A percentile compares a stretch with the other conserved stretches of the same genome.
Evolutionary conservation across 2,888 invertebrate genomes (phyloP).

Genomic region (Lasioglossum morio): DNA sequence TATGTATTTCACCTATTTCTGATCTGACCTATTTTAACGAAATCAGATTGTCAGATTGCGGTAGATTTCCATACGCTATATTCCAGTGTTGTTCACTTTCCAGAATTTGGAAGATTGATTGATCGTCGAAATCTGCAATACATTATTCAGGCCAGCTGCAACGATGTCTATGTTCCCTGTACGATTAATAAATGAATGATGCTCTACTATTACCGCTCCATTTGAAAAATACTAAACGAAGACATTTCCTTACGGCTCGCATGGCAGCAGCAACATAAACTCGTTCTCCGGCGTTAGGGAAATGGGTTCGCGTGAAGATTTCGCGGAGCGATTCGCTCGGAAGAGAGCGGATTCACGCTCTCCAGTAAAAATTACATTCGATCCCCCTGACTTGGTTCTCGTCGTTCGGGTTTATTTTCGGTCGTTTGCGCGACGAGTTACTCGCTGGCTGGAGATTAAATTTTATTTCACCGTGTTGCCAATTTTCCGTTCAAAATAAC

Average conservation of each 20-base stretch:
- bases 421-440: not conserved
- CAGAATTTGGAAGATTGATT: not conserved
- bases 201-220: not conserved
- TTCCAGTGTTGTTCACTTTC: not conserved
- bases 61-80: not conserved
- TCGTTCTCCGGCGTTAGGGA: not conserved
- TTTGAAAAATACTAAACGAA: not conserved
- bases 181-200: not conserved
- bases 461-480: conserved; percentile 37
- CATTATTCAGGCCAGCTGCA: not conserved
- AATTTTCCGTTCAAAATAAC: conserved; percentile 41
- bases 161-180: not conserved
- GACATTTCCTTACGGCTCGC: not conserved
- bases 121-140: not conserved
- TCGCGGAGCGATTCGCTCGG: not conserved
- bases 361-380: not conserved
- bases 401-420: conserved; percentile 24
- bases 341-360: not conserved
- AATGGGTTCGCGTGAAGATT: not conserved
- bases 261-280: not conserved
- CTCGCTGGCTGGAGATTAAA: conserved; percentile 28
- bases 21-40: not conserved
- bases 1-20: no score
- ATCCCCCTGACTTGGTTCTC: not conserved
- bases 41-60: not conserved